These are phyloP conservation scores for Andrena flavipes DNA, from an alignment of 2,888 invertebrate genomes.

Conservation along the genomic window DNA sequence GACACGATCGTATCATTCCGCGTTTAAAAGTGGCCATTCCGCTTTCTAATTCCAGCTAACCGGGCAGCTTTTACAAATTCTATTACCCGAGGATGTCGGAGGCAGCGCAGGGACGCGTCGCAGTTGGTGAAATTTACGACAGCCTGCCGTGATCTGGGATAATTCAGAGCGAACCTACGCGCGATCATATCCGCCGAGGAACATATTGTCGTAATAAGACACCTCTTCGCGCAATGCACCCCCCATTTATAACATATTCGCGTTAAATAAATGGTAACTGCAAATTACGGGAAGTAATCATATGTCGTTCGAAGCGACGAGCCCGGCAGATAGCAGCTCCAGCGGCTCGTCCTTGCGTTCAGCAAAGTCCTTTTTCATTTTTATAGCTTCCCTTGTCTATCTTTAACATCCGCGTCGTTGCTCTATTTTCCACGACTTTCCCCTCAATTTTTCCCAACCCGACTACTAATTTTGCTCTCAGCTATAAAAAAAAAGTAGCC, in stretches of 20 bases:
- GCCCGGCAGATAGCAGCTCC: conserved; percentile 11
- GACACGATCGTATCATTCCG: not conserved
- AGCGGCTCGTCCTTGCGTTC: not conserved
- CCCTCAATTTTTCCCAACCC: not conserved
- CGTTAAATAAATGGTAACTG: conserved; percentile 49
- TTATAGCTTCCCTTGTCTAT: conserved; percentile 3
- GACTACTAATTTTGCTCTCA: conserved; percentile 3
- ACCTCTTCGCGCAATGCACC: conserved; percentile 33
- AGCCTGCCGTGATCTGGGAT: conserved; percentile 34
- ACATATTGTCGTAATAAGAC: conserved; percentile 49
- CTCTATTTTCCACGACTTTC: too few relatives aligned
- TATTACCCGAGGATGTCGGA: not conserved
- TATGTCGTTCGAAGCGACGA: conserved; percentile 36
- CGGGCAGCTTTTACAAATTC: conserved; percentile 29
- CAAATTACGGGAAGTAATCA: conserved; percentile 63
- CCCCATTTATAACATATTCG: conserved; percentile 34
- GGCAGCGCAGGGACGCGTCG: not conserved
- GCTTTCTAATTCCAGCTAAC: conserved; percentile 25
- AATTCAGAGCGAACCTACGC: conserved; percentile 37
- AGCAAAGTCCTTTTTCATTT: not conserved
- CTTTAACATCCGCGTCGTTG: conserved; percentile 15
- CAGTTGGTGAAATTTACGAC: conserved; percentile 28
- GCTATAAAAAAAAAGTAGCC: not conserved
- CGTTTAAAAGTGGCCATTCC: conserved; percentile 2
- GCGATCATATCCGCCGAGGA: conserved; percentile 48